A percentile compares a stretch with the other conserved stretches of the same genome.
These are phyloP conservation scores for Palythoa heliodiscus DNA, from an alignment of 92 coral and sea anemone genomes.

Conservation along the genomic window DNA sequence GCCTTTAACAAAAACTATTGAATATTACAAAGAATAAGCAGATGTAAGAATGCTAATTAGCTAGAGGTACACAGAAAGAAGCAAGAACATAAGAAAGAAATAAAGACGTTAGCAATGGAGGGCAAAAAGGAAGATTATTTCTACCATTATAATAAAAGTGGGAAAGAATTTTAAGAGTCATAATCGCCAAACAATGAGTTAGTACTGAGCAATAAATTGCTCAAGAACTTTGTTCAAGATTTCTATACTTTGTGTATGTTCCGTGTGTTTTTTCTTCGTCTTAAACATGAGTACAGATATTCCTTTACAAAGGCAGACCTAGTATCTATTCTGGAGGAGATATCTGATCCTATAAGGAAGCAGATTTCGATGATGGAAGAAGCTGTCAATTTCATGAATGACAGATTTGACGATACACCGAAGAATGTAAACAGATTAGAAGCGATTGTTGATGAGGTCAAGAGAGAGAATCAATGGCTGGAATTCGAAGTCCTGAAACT, in stretches of 20 bases:
- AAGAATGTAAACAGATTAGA: neutral
- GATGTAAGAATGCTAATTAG: too few species aligned
- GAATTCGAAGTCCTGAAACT: neutral
- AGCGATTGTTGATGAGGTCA: constrained; percentile 4
- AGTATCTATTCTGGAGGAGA: neutral
- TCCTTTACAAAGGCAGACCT: neutral
- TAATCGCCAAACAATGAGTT: too few species aligned
- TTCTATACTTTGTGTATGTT: neutral
- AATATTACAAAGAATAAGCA: too few species aligned
- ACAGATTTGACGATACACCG: neutral
- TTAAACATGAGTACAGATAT: neutral
- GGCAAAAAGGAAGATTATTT: too few species aligned
- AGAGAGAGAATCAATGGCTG: neutral
- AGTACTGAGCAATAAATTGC: too few species aligned
- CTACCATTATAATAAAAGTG: too few species aligned
- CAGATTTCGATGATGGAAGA: constrained; percentile 15
- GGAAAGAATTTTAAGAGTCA: too few species aligned
- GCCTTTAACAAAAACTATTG: too few species aligned
- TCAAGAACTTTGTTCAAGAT: neutral
- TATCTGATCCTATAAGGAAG: neutral
- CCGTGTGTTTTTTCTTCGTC: neutral
- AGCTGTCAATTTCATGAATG: constrained; percentile 12
- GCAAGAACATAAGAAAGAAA: too few species aligned
- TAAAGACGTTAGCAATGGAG: too few species aligned
- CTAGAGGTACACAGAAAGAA: too few species aligned